Percentiles rank a stretch among this genome's conserved stretches.
These are phyloP conservation scores for Hermodice carunculata DNA, from an alignment of 2,888 invertebrate genomes.

Conservation along the genomic window DNA sequence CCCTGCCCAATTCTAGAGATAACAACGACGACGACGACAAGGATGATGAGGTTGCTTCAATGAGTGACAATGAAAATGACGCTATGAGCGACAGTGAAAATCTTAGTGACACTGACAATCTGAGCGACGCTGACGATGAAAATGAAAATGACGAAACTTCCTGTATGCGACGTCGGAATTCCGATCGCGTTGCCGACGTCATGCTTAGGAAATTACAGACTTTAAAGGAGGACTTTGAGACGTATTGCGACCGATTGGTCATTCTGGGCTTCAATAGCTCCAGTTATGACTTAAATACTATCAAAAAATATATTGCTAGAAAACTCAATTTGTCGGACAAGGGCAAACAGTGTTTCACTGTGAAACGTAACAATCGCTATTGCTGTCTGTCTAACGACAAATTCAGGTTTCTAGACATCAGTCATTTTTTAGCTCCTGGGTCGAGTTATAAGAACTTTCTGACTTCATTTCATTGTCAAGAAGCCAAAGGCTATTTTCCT, in stretches of 20 bases:
- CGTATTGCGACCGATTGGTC: no score
- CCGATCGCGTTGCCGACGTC: no score
- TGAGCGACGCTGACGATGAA: no score
- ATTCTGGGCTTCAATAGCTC: no score
- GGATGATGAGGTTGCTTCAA: neutral
- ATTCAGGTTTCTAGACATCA: conserved; percentile 3
- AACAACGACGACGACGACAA: neutral
- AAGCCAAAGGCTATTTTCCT: conserved; percentile 5
- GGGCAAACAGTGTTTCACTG: neutral
- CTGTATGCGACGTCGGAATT: no score
- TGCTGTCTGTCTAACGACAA: neutral
- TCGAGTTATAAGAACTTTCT: conserved; percentile 4
- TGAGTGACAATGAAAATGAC: no score
- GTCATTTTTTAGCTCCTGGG: neutral
- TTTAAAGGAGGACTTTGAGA: no score
- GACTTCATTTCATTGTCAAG: neutral
- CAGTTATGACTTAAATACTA: conserved; percentile 3
- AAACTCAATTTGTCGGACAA: neutral
- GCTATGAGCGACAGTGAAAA: no score
- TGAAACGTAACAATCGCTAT: neutral
- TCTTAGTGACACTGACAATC: no score
- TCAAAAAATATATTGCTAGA: conserved; percentile 1
- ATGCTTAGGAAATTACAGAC: no score
- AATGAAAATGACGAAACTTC: no score
- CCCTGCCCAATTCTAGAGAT: neutral